Conservation (phyloP, 2,888 invertebrate species). For the Melinaea marsaeus region DNA sequence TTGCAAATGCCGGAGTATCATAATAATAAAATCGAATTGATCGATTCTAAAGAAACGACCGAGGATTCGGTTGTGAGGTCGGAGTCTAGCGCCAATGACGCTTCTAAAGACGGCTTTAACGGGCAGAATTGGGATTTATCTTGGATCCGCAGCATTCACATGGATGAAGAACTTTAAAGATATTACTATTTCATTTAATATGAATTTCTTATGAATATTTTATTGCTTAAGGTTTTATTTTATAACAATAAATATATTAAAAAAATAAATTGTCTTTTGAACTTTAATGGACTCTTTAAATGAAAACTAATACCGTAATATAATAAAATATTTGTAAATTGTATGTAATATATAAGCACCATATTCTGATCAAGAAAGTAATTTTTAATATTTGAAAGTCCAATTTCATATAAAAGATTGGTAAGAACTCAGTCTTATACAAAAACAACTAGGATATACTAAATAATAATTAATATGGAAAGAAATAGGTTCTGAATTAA, state of each 20-base stretch:
- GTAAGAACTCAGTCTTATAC: too few relatives aligned
- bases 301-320: too few relatives aligned
- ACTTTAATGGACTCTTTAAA: not conserved
- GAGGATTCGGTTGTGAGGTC: slow-evolving; percentile 29
- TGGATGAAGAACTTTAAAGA: slow-evolving; percentile 44
- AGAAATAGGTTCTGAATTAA: too few relatives aligned
- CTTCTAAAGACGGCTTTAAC: slow-evolving; percentile 30
- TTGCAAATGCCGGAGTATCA: slow-evolving; percentile 37
- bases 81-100: slow-evolving; percentile 28
- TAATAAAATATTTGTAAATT: too few relatives aligned
- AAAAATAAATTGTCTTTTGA: not conserved
- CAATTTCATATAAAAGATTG: too few relatives aligned
- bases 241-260: not conserved
- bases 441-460: too few relatives aligned
- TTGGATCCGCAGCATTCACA: slow-evolving; percentile 51
- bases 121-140: slow-evolving; percentile 54
- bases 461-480: too few relatives aligned
- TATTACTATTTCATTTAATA: slow-evolving; percentile 1
- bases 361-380: too few relatives aligned
- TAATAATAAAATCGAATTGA: slow-evolving; percentile 12
- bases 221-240: not conserved
- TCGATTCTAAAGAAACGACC: slow-evolving; percentile 19
- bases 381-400: too few relatives aligned
- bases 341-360: too few relatives aligned
- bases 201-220: not conserved